phyloP scores from a whole-genome alignment of 2,113 vertebrate genomes.

The Sinocyclocheilus anshuiensis region DNA sequence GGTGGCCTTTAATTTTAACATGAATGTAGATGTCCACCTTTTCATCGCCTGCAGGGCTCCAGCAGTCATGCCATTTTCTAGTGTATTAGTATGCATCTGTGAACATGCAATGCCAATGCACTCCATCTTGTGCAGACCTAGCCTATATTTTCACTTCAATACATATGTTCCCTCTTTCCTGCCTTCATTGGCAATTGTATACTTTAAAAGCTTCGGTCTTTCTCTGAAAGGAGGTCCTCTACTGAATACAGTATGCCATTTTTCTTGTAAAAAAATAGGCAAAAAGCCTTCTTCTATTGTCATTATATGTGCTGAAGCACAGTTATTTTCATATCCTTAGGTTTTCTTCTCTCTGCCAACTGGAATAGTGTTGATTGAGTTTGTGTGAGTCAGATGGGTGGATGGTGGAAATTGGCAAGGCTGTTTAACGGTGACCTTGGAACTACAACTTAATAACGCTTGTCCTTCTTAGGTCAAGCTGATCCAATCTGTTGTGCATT shows the following conservation, averaged over 20 bases:
- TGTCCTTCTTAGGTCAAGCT: not conserved
- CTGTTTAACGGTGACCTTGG: not conserved
- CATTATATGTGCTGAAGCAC: not conserved
- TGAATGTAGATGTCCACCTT: constrained; percentile 22
- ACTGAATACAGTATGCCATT: not conserved
- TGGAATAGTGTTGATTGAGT: not conserved
- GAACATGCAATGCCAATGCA: not conserved
- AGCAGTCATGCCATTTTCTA: not conserved
- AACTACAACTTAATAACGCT: not conserved
- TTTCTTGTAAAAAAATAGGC: not conserved
- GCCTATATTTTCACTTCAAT: not conserved
- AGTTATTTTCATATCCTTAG: not conserved
- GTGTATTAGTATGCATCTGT: not conserved
- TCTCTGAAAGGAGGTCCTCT: not conserved
- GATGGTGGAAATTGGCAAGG: not conserved
- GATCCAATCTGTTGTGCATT: not conserved
- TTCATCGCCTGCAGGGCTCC: constrained; percentile 11
- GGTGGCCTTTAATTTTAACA: constrained; percentile 24
- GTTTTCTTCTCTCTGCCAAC: not conserved
- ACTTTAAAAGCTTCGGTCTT: not conserved
- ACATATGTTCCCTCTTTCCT: not conserved
- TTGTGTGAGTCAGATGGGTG: not conserved
- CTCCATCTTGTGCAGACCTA: not conserved
- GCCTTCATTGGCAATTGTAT: not conserved
- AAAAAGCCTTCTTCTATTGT: not conserved